Conservation (phyloP, 2,888 invertebrate genomes). For the Cabera pusaria region DNA sequence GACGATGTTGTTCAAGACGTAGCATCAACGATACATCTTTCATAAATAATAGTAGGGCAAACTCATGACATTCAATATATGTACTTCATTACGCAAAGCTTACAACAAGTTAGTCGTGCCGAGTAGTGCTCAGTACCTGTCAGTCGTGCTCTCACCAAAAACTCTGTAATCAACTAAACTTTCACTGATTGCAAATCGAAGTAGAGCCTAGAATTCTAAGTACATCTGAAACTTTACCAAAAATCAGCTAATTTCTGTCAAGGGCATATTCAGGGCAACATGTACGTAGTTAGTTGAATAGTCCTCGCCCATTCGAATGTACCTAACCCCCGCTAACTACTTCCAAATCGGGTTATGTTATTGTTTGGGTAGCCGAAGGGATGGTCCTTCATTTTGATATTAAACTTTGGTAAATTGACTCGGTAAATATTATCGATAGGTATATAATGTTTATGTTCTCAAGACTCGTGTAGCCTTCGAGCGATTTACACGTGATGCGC, state of each 20-base stretch:
- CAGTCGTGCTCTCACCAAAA: neutral
- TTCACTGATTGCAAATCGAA: no score
- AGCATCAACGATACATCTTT: no score
- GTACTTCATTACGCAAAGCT: no score
- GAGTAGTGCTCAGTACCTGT: no score
- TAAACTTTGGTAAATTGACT: conserved; percentile 16
- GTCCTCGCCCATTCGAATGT: conserved; percentile 18
- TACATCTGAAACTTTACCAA: no score
- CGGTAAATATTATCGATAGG: conserved; percentile 17
- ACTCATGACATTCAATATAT: no score
- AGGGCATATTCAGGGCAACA: conserved; percentile 3
- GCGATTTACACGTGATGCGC: neutral
- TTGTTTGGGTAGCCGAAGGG: conserved; percentile 25
- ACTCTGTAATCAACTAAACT: no score
- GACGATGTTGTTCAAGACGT: no score
- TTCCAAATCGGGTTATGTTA: conserved; percentile 30
- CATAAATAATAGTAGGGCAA: no score
- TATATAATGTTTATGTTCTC: conserved; percentile 3
- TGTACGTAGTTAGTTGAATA: conserved; percentile 7
- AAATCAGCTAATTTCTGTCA: no score
- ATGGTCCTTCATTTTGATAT: conserved; percentile 18
- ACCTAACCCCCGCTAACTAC: conserved; percentile 22
- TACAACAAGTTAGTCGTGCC: no score
- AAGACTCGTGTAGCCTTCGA: neutral
- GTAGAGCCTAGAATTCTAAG: no score